Conservation (phyloP, 1,140 invertebrate species). For the Solen grandis region DNA sequence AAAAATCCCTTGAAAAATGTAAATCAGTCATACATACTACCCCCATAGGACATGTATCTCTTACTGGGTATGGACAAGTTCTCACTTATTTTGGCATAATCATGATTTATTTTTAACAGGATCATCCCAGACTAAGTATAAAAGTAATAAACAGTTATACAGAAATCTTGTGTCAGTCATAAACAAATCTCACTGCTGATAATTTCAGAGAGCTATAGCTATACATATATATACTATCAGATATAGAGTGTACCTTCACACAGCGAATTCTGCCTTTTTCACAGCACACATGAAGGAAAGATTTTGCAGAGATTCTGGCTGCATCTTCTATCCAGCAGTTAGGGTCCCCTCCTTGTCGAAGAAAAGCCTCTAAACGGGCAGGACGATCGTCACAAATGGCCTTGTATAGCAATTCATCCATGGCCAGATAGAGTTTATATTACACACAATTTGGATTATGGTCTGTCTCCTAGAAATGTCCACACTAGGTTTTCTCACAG, state of each 20-base stretch:
- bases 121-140: no score
- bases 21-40: no score
- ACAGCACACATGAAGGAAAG: constrained; percentile 51
- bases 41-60: no score
- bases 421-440: not conserved
- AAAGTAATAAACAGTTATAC: no score
- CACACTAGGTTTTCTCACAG: not conserved
- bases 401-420: constrained; percentile 44
- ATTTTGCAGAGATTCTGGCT: constrained; percentile 41
- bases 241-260: constrained; percentile 40
- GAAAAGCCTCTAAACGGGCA: constrained; percentile 21
- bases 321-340: constrained; percentile 43
- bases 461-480: not conserved
- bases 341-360: constrained; percentile 31
- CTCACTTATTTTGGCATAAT: no score
- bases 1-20: no score
- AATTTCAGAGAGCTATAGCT: no score
- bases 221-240: no score
- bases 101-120: no score
- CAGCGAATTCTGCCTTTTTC: constrained; percentile 51
- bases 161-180: no score
- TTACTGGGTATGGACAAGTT: no score
- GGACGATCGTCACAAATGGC: constrained; percentile 39
- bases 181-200: no score
- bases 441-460: not conserved